Base-by-base conservation (phyloP, 1,140 invertebrate genomes). In the Telenomus remus region DNA sequence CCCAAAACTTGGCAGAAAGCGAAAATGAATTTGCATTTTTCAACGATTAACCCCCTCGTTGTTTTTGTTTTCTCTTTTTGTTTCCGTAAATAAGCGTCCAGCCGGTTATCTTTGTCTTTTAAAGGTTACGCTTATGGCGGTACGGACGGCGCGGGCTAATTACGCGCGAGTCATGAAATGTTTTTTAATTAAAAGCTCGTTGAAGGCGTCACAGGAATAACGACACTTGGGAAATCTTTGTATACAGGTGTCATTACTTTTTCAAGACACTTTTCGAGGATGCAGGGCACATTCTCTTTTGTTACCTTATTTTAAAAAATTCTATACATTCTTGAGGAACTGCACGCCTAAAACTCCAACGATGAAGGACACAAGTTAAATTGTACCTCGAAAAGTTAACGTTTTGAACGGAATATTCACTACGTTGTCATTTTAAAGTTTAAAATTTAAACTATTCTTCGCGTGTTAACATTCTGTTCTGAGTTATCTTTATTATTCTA, bases 321-420 rank as follows among this genome's bases (percentile, higher is more conserved):
- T 78, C 75, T 78, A 78, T 78, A 69, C 75, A 78, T 78, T 69
- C 63, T 69, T 72, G 69, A 78, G 69, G 63, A 59, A 69, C 37
- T 55, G 44, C 43, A 48, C 34, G 53, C 64, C 61, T 63, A 42
- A 50, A 43, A 66, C 53, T 47, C 53, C 59, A 57, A 72, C 69
- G 43, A 51, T 71, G 12, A 27, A n/a, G 46, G 43, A 71, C 60
- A 71, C 56, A 50, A 66, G 66, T 39, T 46, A 16, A 46, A 12
- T 5, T 1, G 34, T 15, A 74, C 68, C 51, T 74, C 65, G 66
- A 61, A 66, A 66, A 55, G 51, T 50, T 61, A 61, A 6, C 34
- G 5, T 10, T 10, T 35, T 35, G 5, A 35, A 35, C 5, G 34
- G 5, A 10, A 10, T 35, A 5, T 35, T 5, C 34, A n/a, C n/a